These are phyloP conservation scores for Leptogaster cylindrica DNA, from an alignment of 2,888 invertebrate species.

Conservation along the genomic window DNA sequence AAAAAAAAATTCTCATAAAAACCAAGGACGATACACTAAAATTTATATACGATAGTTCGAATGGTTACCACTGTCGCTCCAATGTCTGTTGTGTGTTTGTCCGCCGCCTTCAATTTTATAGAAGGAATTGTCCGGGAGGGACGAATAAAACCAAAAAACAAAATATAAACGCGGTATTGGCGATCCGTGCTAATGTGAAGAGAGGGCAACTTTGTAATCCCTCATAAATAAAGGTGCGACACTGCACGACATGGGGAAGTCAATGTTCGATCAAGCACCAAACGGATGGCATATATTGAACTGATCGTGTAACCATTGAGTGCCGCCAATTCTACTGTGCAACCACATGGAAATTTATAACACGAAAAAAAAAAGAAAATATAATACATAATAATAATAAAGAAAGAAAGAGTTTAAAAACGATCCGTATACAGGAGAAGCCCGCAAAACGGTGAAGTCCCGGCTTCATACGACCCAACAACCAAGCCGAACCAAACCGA, in stretches of 20 bases:
- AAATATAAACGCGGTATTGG: neutral
- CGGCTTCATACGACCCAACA: no score
- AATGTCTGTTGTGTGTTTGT: no score
- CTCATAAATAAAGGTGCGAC: slow-evolving; percentile 23
- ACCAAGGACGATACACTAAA: neutral
- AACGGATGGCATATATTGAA: neutral
- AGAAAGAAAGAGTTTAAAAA: slow-evolving; percentile 12
- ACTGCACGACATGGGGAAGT: slow-evolving; percentile 24
- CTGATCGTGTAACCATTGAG: no score
- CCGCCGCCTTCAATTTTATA: neutral
- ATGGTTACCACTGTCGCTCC: no score
- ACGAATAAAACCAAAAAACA: no score
- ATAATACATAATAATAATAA: no score
- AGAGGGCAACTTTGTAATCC: neutral
- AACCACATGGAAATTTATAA: no score
- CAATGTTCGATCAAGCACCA: slow-evolving; percentile 30
- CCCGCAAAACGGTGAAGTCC: slow-evolving; percentile 25
- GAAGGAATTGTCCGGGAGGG: neutral
- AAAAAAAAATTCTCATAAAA: neutral
- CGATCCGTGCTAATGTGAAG: slow-evolving; percentile 8
- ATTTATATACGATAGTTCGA: slow-evolving; percentile 10
- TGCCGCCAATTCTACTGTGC: no score
- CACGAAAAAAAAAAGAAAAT: no score
- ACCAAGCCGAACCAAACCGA: no score
- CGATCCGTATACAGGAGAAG: neutral